These are phyloP conservation scores for Phymatocera aterrima DNA, from an alignment of 2,888 invertebrate species.

Conservation along the genomic window DNA sequence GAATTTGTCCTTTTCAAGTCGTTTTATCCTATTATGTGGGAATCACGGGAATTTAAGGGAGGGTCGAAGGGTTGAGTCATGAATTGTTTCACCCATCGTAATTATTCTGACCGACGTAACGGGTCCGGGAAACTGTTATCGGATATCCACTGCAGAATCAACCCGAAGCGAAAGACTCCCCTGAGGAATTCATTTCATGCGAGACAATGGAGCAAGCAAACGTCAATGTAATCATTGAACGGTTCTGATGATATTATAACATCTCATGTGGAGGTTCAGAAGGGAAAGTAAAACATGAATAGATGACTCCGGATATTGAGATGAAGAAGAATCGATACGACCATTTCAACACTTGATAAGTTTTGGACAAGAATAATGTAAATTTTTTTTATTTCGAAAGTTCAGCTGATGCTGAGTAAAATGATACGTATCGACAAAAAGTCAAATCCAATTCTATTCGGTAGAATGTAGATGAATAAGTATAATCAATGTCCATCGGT, in stretches of 20 bases:
- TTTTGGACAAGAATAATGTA: too few species aligned
- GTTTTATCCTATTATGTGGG: slow-evolving; percentile 17
- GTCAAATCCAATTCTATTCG: too few species aligned
- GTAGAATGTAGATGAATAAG: too few species aligned
- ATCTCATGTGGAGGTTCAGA: neutral
- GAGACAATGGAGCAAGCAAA: neutral
- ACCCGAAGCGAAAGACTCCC: neutral
- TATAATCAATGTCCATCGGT: too few species aligned
- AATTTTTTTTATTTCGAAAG: too few species aligned
- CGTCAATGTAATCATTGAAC: neutral
- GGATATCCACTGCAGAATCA: neutral
- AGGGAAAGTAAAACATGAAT: neutral
- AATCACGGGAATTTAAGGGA: neutral
- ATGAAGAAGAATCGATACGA: neutral
- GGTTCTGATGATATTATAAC: neutral
- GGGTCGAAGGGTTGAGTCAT: slow-evolving; percentile 1
- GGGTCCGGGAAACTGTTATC: neutral
- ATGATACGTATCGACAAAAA: too few species aligned
- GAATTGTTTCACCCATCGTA: neutral
- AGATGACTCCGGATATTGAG: neutral
- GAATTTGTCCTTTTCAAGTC: neutral
- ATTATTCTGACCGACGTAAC: neutral
- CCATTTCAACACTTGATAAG: too few species aligned
- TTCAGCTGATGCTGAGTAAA: too few species aligned
- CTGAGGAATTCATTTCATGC: neutral